Percentiles rank a stretch among this genome's conserved stretches.
Conservation (phyloP, 37 sponge, comb jelly and placozoan species). For the Ephydatia muelleri region DNA sequence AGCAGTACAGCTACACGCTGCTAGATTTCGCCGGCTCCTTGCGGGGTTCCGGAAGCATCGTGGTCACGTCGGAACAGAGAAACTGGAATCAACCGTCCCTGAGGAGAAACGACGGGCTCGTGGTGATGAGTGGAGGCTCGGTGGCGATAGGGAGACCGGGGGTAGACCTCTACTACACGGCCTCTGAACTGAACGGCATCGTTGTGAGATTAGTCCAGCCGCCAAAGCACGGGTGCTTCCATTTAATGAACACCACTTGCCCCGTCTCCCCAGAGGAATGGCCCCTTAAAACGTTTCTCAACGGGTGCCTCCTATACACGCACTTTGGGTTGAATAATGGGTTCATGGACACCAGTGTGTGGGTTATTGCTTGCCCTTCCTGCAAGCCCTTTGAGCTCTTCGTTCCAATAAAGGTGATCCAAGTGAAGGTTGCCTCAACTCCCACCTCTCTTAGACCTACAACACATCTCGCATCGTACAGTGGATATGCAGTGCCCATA, state of each 20-base stretch:
- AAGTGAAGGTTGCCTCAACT: not conserved
- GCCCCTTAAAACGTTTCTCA: not conserved
- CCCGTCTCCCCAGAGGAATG: not conserved
- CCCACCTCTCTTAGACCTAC: not conserved
- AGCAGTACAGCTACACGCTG: constrained; percentile 22
- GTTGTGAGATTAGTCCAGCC: not conserved
- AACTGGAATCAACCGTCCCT: constrained; percentile 3
- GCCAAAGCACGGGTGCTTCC: constrained; percentile 21
- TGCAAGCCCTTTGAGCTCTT: not conserved
- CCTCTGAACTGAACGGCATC: not conserved
- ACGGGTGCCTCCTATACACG: not conserved
- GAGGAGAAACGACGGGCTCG: constrained; percentile 10
- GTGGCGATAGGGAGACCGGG: not conserved
- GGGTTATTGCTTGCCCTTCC: constrained; percentile 4
- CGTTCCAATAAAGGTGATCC: constrained; percentile 4
- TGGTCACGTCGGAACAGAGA: not conserved
- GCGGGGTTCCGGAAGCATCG: constrained; percentile 11
- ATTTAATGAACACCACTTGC: not conserved
- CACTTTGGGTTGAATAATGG: constrained; percentile 14
- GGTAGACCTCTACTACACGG: constrained; percentile 21
- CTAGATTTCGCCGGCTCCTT: not conserved
- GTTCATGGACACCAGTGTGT: constrained; percentile 4
- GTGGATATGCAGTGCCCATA: constrained; percentile 9
- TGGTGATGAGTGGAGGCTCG: constrained; percentile 14
- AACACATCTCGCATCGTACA: not conserved